Percentiles rank a stretch among this genome's conserved stretches.
Evolutionary conservation across 2,113 vertebrate genomes (phyloP).

Genomic region (Leptocoma aspasia): DNA sequence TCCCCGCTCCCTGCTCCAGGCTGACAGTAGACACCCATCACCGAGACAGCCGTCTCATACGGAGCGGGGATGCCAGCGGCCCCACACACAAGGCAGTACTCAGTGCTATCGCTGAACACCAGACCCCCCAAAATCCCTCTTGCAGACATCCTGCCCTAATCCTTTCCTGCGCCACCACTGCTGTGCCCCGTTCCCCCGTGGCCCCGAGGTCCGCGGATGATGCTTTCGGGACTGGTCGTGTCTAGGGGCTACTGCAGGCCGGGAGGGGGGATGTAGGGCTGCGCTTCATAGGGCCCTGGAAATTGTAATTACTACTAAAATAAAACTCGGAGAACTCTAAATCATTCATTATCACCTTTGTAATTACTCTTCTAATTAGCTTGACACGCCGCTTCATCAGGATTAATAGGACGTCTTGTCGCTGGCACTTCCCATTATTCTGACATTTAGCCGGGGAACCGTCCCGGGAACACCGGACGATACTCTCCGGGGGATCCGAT

Average conservation of each 20-base stretch:
- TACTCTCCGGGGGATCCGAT: conserved; percentile 20
- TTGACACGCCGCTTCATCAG: conserved; percentile 83
- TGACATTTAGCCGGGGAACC: conserved; percentile 71
- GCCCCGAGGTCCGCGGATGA: not conserved
- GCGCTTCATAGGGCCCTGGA: conserved; percentile 39
- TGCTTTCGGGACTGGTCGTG: accelerated
- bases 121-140: not conserved
- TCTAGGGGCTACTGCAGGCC: not conserved
- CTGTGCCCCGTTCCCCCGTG: not conserved
- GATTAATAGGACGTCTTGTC: conserved; percentile 79
- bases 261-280: not conserved
- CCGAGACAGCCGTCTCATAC: too few species aligned
- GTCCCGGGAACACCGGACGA: conserved; percentile 49
- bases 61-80: not conserved
- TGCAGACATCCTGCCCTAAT: not conserved
- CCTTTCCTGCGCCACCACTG: not conserved
- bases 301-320: conserved; percentile 70
- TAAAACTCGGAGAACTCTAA: conserved; percentile 78
- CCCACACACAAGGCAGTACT: not conserved
- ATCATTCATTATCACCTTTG: conserved; percentile 89
- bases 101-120: not conserved
- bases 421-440: conserved; percentile 74
- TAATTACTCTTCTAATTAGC: conserved; percentile 93
- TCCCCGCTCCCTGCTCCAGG: not conserved
- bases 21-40: too few species aligned